Conservation (phyloP, 2,797 vertebrate species). For the Coregonus ussuriensis region DNA sequence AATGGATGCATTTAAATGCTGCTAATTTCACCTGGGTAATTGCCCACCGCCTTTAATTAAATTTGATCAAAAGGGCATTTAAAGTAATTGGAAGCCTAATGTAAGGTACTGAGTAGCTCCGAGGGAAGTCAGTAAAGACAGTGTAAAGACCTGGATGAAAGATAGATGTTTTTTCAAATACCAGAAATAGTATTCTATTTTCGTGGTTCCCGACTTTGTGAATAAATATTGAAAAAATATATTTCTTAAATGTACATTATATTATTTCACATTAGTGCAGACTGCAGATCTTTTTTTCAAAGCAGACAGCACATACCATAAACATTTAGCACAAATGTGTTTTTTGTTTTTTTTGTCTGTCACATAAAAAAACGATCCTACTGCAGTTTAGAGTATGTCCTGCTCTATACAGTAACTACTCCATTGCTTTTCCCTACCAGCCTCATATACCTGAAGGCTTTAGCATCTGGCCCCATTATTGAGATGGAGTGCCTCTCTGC, state of each 20-base stretch:
- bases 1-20: conserved; percentile 81
- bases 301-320: not conserved
- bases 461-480: conserved; percentile 66
- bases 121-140: not conserved
- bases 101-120: not conserved
- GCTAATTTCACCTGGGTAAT: conserved; percentile 81
- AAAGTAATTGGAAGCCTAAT: conserved; percentile 70
- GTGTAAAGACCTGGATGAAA: not conserved
- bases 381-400: conserved; percentile 51
- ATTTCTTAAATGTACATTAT: not conserved
- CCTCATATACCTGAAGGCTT: conserved; percentile 52
- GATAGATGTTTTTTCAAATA: not conserved
- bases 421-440: conserved; percentile 39
- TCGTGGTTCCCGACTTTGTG: not conserved
- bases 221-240: not conserved
- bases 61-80: conserved; percentile 75
- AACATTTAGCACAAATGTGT: no score
- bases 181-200: not conserved
- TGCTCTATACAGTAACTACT: conserved; percentile 55
- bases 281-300: not conserved
- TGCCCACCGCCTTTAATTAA: conserved; percentile 75
- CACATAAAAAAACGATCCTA: not conserved
- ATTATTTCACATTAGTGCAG: not conserved
- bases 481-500: conserved; percentile 19
- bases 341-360: not conserved